Conservation (phyloP, 2,888 invertebrate species). For the Camptogramma bilineatum region DNA sequence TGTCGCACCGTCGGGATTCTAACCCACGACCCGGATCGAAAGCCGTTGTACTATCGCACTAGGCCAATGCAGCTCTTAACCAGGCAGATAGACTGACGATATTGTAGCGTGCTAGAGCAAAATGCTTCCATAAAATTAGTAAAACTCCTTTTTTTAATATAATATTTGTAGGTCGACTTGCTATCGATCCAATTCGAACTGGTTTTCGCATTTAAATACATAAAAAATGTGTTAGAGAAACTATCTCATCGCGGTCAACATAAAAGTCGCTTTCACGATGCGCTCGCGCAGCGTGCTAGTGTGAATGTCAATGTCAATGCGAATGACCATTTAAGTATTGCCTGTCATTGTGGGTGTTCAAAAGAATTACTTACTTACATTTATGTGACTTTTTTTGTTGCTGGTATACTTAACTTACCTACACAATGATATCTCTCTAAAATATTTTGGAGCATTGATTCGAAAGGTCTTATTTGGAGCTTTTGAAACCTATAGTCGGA, state of each 20-base stretch:
- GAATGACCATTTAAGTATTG: slow-evolving; percentile 3
- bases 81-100: too few species aligned
- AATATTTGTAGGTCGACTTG: not conserved
- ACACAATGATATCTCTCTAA: too few species aligned
- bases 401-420: not conserved
- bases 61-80: too few species aligned
- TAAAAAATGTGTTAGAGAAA: not conserved
- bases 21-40: too few species aligned
- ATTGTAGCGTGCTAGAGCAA: too few species aligned
- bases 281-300: slow-evolving; percentile 10
- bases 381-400: not conserved
- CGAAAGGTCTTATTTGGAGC: too few species aligned
- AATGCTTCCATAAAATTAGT: too few species aligned
- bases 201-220: not conserved
- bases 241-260: slow-evolving; percentile 7
- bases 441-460: too few species aligned
- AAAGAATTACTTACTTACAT: not conserved
- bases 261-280: slow-evolving; percentile 37
- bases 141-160: not conserved
- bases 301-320: slow-evolving; percentile 22
- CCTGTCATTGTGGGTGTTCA: slow-evolving; percentile 1
- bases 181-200: not conserved
- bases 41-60: too few species aligned
- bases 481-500: too few species aligned
- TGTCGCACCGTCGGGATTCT: too few species aligned